Conservation (phyloP, 2,113 vertebrate species). For the Chunga burmeisteri region DNA sequence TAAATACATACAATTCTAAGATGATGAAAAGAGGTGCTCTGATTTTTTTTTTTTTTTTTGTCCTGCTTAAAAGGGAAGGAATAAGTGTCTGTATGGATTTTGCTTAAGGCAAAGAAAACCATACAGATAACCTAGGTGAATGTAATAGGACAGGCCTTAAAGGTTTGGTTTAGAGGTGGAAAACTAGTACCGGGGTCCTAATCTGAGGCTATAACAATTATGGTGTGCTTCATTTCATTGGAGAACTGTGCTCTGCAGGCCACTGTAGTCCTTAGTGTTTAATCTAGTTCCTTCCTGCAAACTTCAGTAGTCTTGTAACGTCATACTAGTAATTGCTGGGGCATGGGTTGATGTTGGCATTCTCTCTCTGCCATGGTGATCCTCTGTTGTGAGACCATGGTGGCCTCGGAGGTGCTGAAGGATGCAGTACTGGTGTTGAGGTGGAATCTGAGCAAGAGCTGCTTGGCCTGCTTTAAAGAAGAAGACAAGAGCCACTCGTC, state of each 20-base stretch:
- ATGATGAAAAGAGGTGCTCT: neutral
- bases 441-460: neutral
- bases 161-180: neutral
- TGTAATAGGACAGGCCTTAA: neutral
- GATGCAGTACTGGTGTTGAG: fast-evolving
- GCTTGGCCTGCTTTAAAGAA: neutral
- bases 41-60: neutral
- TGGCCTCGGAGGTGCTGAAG: neutral
- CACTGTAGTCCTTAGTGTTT: neutral
- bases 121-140: neutral
- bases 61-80: neutral
- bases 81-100: neutral
- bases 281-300: neutral
- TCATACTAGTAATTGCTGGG: neutral
- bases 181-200: neutral
- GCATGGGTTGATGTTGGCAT: neutral
- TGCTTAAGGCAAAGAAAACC: neutral
- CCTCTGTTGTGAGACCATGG: neutral
- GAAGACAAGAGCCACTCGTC: neutral
- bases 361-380: neutral
- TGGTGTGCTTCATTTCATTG: neutral
- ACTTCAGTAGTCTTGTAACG: neutral
- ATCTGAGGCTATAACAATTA: neutral
- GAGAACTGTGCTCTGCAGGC: neutral
- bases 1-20: neutral